phyloP scores from a whole-genome alignment of 2,888 invertebrate species.

The Hipparchia semele region DNA sequence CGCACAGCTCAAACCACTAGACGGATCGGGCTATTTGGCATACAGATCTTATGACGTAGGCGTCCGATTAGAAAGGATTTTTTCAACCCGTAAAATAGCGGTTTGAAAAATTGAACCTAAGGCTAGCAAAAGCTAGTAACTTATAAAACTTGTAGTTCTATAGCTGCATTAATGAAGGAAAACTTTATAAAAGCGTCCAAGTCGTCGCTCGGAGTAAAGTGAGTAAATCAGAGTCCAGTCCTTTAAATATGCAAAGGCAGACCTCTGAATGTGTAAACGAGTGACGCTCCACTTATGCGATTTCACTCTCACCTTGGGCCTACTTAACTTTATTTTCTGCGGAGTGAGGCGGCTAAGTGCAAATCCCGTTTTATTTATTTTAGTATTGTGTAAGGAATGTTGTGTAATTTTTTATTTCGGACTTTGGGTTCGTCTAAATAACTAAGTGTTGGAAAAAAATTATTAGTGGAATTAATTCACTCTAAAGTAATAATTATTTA shows the following conservation, averaged over 20 bases:
- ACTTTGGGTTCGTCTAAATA: neutral
- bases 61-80: too few species aligned
- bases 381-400: neutral
- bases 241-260: constrained; percentile 36
- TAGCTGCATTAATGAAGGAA: neutral
- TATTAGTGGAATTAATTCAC: too few species aligned
- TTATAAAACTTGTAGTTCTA: too few species aligned
- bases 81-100: too few species aligned
- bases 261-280: constrained; percentile 36
- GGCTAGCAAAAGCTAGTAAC: too few species aligned
- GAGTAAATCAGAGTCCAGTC: constrained; percentile 29
- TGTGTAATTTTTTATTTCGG: neutral
- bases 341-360: constrained; percentile 20
- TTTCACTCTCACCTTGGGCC: constrained; percentile 28
- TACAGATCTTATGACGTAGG: too few species aligned
- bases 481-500: too few species aligned
- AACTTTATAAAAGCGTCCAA: constrained; percentile 20
- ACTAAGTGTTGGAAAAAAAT: too few species aligned
- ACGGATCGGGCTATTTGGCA: too few species aligned
- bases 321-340: constrained; percentile 26
- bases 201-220: constrained; percentile 18
- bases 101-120: too few species aligned
- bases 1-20: too few species aligned
- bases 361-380: constrained; percentile 24
- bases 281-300: constrained; percentile 51